phyloP scores from a whole-genome alignment of 2,888 invertebrate genomes.

The Lasioglossum calceatum region DNA sequence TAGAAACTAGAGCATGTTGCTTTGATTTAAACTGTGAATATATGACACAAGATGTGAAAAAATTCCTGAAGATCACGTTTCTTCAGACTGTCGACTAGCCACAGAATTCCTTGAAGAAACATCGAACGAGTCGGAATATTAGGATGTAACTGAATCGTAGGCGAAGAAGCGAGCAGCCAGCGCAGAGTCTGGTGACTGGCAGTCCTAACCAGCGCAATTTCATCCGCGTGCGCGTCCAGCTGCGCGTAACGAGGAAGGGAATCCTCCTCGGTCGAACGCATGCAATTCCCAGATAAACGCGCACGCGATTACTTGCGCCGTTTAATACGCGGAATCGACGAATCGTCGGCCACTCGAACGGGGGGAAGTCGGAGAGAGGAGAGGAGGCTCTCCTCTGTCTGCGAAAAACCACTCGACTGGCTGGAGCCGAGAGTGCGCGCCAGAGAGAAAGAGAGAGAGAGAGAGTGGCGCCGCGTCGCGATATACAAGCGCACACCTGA shows the following conservation, averaged over 20 bases:
- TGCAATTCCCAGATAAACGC: constrained; percentile 52
- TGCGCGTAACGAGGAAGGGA: constrained; percentile 32
- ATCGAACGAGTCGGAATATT: background rate
- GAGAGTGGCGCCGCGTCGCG: background rate
- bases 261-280: constrained; percentile 40
- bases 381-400: constrained; percentile 15
- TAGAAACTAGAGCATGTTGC: too few relatives aligned
- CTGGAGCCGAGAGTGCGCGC: constrained; percentile 29
- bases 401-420: constrained; percentile 45
- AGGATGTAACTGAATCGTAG: background rate
- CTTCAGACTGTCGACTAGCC: too few relatives aligned
- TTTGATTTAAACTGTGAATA: too few relatives aligned
- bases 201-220: constrained; percentile 33
- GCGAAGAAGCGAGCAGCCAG: background rate
- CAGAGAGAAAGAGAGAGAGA: background rate
- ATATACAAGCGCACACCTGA: constrained; percentile 50
- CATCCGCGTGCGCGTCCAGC: constrained; percentile 25
- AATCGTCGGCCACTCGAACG: constrained; percentile 26
- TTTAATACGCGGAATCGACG: constrained; percentile 55
- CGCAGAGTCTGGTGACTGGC: background rate
- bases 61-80: too few relatives aligned
- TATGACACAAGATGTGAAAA: too few relatives aligned
- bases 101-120: background rate
- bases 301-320: constrained; percentile 59
- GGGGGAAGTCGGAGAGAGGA: background rate